A percentile compares a stretch with the other conserved stretches of the same genome.
Evolutionary conservation across 2,888 invertebrate genomes (phyloP).

Genomic region (Lasioglossum leucozonium): DNA sequence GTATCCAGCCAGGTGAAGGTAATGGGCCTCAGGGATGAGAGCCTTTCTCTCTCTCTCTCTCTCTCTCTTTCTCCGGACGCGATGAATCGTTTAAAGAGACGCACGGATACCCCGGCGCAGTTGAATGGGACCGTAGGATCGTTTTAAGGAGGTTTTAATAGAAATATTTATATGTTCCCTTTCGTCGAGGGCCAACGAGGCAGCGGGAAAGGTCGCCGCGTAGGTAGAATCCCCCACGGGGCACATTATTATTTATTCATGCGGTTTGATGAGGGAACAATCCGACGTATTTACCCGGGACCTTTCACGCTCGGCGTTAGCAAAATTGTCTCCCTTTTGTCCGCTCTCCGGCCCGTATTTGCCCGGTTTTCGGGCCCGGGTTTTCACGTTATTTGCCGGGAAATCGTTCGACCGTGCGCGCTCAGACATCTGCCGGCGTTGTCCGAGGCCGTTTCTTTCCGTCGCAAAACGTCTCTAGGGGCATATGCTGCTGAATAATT

Average conservation of each 20-base stretch:
- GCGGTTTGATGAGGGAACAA: conserved; percentile 82
- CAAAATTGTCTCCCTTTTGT: conserved; percentile 76
- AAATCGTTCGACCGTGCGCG: conserved; percentile 70
- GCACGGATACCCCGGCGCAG: conserved; percentile 18
- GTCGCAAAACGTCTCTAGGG: conserved; percentile 17
- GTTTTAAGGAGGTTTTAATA: conserved; percentile 78
- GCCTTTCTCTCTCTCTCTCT: background rate
- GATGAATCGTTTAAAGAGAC: conserved; percentile 49
- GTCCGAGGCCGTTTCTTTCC: conserved; percentile 15
- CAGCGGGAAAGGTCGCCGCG: conserved; percentile 32
- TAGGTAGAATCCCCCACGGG: conserved; percentile 51
- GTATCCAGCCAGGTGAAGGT: conserved; percentile 50
- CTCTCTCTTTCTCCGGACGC: background rate
- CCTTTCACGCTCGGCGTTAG: conserved; percentile 73
- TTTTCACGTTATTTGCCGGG: conserved; percentile 68
- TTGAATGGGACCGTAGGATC: conserved; percentile 69
- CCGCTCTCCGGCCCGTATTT: conserved; percentile 66
- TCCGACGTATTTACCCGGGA: conserved; percentile 74
- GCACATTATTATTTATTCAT: conserved; percentile 82
- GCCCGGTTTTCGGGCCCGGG: conserved; percentile 63
- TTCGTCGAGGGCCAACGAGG: conserved; percentile 42
- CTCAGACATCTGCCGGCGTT: conserved; percentile 74
- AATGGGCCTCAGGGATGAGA: conserved; percentile 13
- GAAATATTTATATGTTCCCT: conserved; percentile 82
- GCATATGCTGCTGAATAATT: conserved; percentile 40